phyloP scores from a whole-genome alignment of 2,797 vertebrate species.

The Pangasius larnaudii region DNA sequence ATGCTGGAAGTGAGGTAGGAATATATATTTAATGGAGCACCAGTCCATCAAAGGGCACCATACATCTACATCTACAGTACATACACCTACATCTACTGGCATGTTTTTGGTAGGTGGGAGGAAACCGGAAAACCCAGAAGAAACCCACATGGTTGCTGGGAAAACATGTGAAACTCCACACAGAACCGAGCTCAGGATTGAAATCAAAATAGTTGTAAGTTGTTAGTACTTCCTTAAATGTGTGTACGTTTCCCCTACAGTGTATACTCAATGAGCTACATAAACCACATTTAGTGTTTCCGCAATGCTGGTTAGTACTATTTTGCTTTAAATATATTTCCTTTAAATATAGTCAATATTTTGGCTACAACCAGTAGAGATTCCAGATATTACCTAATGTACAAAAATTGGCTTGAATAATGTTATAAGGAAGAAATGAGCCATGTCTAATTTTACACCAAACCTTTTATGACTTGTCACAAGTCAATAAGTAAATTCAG shows the following conservation, averaged over 20 bases:
- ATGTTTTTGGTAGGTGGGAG: neutral
- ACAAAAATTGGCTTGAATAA: neutral
- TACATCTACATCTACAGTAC: neutral
- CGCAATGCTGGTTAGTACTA: neutral
- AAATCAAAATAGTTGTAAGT: neutral
- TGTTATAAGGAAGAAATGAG: neutral
- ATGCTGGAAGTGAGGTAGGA: neutral
- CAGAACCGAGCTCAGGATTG: neutral
- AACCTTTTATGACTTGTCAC: neutral
- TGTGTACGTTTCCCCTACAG: neutral
- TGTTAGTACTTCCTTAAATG: neutral
- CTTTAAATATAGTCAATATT: neutral
- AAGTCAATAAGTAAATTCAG: neutral
- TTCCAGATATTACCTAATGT: neutral
- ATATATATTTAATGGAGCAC: too few relatives aligned
- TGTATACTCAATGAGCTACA: neutral
- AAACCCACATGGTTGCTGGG: neutral
- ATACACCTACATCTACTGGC: neutral
- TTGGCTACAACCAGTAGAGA: neutral
- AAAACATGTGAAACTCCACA: neutral
- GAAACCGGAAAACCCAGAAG: neutral
- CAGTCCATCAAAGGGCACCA: neutral
- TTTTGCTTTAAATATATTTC: neutral
- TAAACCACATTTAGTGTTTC: constrained; percentile 2
- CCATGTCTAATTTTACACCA: neutral